These are phyloP conservation scores for Glandiceps talaboti DNA, from an alignment of 53 echinoderm and acorn worm genomes.

Conservation along the genomic window DNA sequence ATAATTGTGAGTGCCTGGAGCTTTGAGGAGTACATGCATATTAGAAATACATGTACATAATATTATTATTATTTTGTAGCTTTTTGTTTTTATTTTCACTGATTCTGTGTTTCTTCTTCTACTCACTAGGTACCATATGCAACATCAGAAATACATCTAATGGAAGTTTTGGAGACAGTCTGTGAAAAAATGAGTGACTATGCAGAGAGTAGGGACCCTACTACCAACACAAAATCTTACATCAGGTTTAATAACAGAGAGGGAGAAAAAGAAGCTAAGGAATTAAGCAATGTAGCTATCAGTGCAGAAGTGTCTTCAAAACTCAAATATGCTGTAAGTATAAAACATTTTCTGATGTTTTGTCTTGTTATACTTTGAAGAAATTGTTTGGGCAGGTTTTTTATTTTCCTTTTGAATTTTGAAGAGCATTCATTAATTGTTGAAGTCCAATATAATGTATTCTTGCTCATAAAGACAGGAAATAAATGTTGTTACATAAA, in stretches of 20 bases:
- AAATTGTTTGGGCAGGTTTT: too few species aligned
- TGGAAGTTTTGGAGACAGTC: constrained; percentile 56
- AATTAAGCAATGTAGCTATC: constrained; percentile 46
- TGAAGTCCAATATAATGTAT: too few species aligned
- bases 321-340: constrained; percentile 73
- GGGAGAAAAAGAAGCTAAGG: constrained; percentile 31
- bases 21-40: too few species aligned
- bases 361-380: too few species aligned
- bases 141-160: constrained; percentile 71
- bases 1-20: too few species aligned
- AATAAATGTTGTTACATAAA: too few species aligned
- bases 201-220: constrained; percentile 47
- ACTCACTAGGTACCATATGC: constrained; percentile 57
- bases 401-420: too few species aligned
- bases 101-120: neutral
- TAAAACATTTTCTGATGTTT: neutral
- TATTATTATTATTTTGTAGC: too few species aligned
- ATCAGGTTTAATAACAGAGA: constrained; percentile 55
- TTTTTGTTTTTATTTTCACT: too few species aligned
- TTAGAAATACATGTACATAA: too few species aligned
- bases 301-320: constrained; percentile 31
- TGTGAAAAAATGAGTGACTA: constrained; percentile 85
- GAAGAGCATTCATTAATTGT: too few species aligned
- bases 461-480: too few species aligned
- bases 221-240: constrained; percentile 37